These are phyloP conservation scores for Perca schrenkii DNA, from an alignment of 2,113 vertebrate genomes.

Conservation along the genomic window DNA sequence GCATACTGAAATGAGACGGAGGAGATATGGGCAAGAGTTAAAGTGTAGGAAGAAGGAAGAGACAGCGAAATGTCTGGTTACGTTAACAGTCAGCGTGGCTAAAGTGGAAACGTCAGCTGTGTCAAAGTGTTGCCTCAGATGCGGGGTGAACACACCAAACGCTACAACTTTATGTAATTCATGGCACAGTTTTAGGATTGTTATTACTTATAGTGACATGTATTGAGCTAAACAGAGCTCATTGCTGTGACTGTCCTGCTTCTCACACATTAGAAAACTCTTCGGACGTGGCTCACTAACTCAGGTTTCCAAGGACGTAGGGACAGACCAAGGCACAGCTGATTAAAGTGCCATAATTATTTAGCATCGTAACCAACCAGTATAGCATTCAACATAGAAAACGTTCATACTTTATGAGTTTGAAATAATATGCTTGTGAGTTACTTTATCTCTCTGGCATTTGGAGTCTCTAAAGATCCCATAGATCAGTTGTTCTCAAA, in stretches of 20 bases:
- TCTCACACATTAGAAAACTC: slow-evolving; percentile 10
- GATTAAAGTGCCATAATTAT: slow-evolving; percentile 45
- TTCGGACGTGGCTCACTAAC: slow-evolving; percentile 26
- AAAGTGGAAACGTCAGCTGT: slow-evolving; percentile 68
- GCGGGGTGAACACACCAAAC: slow-evolving; percentile 32
- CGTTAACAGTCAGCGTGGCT: slow-evolving; percentile 43
- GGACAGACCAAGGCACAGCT: background rate
- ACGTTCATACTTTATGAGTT: slow-evolving; percentile 32
- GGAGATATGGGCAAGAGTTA: slow-evolving; percentile 31
- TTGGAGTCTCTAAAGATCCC: background rate
- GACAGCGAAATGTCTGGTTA: slow-evolving; percentile 54
- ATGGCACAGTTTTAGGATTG: slow-evolving; percentile 30
- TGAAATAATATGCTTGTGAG: slow-evolving; percentile 1
- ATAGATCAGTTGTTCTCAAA: no score
- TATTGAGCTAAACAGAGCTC: slow-evolving; percentile 15
- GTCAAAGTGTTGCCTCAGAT: slow-evolving; percentile 57
- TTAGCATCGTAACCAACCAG: slow-evolving; percentile 24
- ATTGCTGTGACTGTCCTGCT: background rate
- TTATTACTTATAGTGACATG: slow-evolving; percentile 41
- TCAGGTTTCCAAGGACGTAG: slow-evolving; percentile 5
- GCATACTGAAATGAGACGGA: slow-evolving; percentile 32
- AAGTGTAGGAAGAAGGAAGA: slow-evolving; percentile 36
- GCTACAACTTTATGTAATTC: slow-evolving; percentile 45
- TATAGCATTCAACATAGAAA: slow-evolving; percentile 1
- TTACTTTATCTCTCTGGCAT: slow-evolving; percentile 25